A percentile compares a stretch with the other conserved stretches of the same genome.
Conservation (phyloP, 2,113 vertebrate species). For the Podilymbus podiceps region DNA sequence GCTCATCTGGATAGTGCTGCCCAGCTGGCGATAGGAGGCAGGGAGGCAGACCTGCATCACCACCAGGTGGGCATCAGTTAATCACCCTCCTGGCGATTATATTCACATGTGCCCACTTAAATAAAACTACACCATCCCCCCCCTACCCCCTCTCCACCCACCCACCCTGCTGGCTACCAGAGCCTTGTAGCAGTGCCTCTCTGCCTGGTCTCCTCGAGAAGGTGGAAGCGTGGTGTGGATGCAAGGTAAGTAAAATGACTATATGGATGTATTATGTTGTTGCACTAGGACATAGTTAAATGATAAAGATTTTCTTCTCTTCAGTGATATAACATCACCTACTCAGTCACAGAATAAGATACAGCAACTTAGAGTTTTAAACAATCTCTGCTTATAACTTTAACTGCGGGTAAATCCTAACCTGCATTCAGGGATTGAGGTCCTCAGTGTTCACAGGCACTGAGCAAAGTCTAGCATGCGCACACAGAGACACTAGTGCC, state of each 20-base stretch:
- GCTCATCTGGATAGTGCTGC: accelerated
- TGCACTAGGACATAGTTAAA: neutral
- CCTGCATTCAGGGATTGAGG: neutral
- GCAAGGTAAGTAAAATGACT: neutral
- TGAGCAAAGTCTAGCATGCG: neutral
- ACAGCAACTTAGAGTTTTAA: too few relatives aligned
- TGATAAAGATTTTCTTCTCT: too few relatives aligned
- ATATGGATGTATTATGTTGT: neutral
- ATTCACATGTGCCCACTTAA: neutral
- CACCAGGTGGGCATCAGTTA: neutral
- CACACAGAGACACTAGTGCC: accelerated
- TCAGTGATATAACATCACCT: too few relatives aligned
- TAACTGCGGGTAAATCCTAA: neutral
- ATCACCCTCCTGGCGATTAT: accelerated
- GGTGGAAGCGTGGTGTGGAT: neutral
- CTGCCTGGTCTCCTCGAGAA: neutral
- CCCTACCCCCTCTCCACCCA: too few relatives aligned
- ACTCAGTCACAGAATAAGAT: too few relatives aligned
- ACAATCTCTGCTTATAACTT: neutral
- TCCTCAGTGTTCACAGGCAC: neutral
- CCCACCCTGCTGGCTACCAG: too few relatives aligned
- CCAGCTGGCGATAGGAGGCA: neutral
- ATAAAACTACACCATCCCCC: neutral
- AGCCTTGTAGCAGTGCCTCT: neutral
- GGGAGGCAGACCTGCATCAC: neutral